Conservation (phyloP, 2,888 invertebrate species). For the Amaurobius ferox region DNA sequence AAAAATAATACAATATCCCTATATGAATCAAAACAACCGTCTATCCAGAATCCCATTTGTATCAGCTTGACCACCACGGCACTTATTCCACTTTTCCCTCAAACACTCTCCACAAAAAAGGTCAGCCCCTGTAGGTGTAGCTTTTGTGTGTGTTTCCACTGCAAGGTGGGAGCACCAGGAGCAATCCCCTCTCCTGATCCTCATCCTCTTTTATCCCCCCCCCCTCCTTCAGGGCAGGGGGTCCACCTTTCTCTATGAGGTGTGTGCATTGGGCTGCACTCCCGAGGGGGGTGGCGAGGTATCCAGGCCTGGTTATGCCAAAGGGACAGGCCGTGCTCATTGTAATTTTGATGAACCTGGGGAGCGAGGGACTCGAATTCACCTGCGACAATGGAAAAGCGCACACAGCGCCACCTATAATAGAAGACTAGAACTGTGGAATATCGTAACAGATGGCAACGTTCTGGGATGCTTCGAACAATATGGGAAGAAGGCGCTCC, state of each 20-base stretch:
- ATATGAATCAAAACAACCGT: neutral
- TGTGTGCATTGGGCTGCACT: slow-evolving; percentile 49
- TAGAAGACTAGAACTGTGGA: neutral
- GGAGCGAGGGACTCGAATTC: slow-evolving; percentile 64
- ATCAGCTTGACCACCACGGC: neutral
- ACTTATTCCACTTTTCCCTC: slow-evolving; percentile 20
- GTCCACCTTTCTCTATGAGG: slow-evolving; percentile 52
- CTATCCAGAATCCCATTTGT: neutral
- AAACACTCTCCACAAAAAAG: slow-evolving; percentile 24
- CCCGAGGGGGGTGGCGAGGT: slow-evolving; percentile 36
- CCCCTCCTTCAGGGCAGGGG: slow-evolving; percentile 2
- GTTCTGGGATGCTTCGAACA: slow-evolving; percentile 9
- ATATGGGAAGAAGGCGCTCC: neutral
- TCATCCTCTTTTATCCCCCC: slow-evolving; percentile 39
- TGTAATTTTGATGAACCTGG: slow-evolving; percentile 72
- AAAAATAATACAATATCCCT: too few relatives aligned
- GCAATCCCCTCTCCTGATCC: slow-evolving; percentile 53
- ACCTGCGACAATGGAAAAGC: slow-evolving; percentile 62
- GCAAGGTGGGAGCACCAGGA: slow-evolving; percentile 38
- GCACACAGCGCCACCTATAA: slow-evolving; percentile 26
- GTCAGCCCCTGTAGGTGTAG: slow-evolving; percentile 57
- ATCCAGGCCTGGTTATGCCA: slow-evolving; percentile 63
- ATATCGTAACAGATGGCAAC: slow-evolving; percentile 53
- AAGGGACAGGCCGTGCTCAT: slow-evolving; percentile 64
- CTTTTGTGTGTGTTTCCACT: slow-evolving; percentile 44